Evolutionary conservation across 2,888 invertebrate genomes (phyloP).

Genomic region (Hydriomena furcata): DNA sequence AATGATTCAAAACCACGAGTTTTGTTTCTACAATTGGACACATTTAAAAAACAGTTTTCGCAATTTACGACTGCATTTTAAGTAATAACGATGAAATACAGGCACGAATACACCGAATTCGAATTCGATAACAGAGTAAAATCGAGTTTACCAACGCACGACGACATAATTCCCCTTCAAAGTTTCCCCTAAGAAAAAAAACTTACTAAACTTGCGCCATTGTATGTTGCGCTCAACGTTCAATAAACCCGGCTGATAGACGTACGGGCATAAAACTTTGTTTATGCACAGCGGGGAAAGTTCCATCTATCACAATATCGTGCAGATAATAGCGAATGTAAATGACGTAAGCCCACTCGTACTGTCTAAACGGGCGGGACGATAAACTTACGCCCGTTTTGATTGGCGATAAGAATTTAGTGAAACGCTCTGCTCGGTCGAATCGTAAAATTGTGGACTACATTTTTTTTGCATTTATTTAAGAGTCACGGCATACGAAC

Average conservation of each 20-base stretch:
- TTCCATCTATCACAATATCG: constrained; percentile 39
- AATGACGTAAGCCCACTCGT: constrained; percentile 34
- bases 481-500: constrained; percentile 15
- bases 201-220: constrained; percentile 20
- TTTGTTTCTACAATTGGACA: too few species aligned
- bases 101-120: constrained; percentile 10
- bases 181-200: constrained; percentile 9
- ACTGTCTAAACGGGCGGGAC: constrained; percentile 27
- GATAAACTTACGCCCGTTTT: constrained; percentile 44
- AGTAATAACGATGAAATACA: too few species aligned
- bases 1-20: too few species aligned
- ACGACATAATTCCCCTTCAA: constrained; percentile 11
- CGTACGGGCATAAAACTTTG: constrained; percentile 29
- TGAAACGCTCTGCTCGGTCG: constrained; percentile 42
- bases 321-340: constrained; percentile 41
- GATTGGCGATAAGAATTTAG: constrained; percentile 47
- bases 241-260: constrained; percentile 18
- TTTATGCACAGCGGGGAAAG: constrained; percentile 34
- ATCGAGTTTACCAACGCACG: constrained; percentile 15
- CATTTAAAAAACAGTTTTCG: background rate
- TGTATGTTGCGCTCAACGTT: constrained; percentile 15
- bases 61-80: too few species aligned
- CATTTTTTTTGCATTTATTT: constrained; percentile 27
- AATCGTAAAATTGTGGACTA: constrained; percentile 36
- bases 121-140: background rate